Percentiles rank a stretch among this genome's conserved stretches.
phyloP scores from a whole-genome alignment of 1,140 invertebrate species.

The Bemisia tabaci region DNA sequence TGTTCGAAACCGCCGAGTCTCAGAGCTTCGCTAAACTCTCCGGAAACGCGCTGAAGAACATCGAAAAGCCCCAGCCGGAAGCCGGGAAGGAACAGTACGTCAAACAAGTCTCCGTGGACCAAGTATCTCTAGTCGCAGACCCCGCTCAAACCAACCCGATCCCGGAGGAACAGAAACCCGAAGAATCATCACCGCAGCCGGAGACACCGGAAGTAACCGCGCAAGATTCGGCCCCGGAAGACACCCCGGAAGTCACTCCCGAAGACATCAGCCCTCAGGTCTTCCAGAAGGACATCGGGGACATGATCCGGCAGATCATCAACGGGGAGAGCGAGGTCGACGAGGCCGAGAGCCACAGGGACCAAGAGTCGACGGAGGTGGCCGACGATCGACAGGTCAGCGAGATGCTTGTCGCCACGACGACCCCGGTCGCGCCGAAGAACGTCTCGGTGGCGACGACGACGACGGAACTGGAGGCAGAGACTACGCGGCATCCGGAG shows the following conservation, averaged over 20 bases:
- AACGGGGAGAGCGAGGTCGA: slow-evolving; percentile 14
- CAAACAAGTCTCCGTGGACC: slow-evolving; percentile 1
- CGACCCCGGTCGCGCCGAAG: slow-evolving; percentile 21
- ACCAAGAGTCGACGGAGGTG: slow-evolving; percentile 22
- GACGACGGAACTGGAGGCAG: not conserved
- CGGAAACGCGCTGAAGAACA: slow-evolving; percentile 30
- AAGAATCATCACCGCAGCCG: slow-evolving; percentile 8
- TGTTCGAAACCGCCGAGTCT: slow-evolving; percentile 51
- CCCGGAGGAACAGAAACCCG: slow-evolving; percentile 3
- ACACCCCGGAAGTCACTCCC: too few species aligned
- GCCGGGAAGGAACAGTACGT: slow-evolving; percentile 19
- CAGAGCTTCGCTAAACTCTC: slow-evolving; percentile 33
- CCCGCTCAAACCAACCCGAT: slow-evolving; percentile 9
- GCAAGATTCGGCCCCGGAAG: too few species aligned
- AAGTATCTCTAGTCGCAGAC: slow-evolving; percentile 8
- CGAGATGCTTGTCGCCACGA: not conserved
- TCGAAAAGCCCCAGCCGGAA: slow-evolving; percentile 8
- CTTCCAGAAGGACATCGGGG: slow-evolving; percentile 8
- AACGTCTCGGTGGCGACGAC: not conserved
- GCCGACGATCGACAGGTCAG: slow-evolving; percentile 14
- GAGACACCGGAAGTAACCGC: too few species aligned
- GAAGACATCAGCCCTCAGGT: too few species aligned
- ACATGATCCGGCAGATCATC: not conserved
- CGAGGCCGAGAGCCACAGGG: slow-evolving; percentile 27
- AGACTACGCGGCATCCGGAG: not conserved